Evolutionary conservation across 30 jellyfish, hydroid and myxozoan species (phyloP), one percentile per base, ranked within the genome.

Genomic region (Clytia hemisphaerica): DNA sequence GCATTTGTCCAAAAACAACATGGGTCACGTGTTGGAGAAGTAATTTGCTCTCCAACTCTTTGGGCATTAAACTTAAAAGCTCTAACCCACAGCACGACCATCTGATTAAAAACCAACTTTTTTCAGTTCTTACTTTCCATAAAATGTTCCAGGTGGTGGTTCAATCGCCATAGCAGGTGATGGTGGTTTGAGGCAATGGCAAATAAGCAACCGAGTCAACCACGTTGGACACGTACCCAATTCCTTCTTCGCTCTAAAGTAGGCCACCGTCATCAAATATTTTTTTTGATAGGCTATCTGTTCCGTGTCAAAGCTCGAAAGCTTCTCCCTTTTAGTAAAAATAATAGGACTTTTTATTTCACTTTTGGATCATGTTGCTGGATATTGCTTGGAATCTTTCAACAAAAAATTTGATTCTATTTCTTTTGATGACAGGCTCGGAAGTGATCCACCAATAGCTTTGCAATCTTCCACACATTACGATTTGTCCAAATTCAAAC

Each of bases 111-210:
- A n/a, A n/a, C n/a, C n/a, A n/a, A n/a, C n/a, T n/a, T n/a, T n/a
- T n/a, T n/a, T n/a, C n/a, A n/a, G n/a, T n/a, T n/a, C n/a, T n/a
- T n/a, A n/a, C 50, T 18, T 25, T 61, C 15, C n/a, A n/a, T n/a
- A n/a, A n/a, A n/a, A n/a, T n/a, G n/a, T 30, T 73, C 19, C 18
- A 85, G 95, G 95, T 24, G 90, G 79, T 26, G 95, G 95, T n/a
- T 61, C 73, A 71, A 63, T 85, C 35, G 64, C 95, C 15, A 46
- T 85, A 27, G 95, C 93, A 46, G 95, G 95, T 45, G 95, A 85
- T 77, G 95, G 95, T 37, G 95, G 95, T 19, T 60, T 85, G 59
- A 49, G 95, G 40, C 95, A 85, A 59, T 85, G 91, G 93, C 95
- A 85, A 61, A 85, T 85, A 5, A 78, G 50, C 71, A 78, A 78